phyloP scores from a whole-genome alignment of 2,113 vertebrate species.

The Meleagris gallopavo region DNA sequence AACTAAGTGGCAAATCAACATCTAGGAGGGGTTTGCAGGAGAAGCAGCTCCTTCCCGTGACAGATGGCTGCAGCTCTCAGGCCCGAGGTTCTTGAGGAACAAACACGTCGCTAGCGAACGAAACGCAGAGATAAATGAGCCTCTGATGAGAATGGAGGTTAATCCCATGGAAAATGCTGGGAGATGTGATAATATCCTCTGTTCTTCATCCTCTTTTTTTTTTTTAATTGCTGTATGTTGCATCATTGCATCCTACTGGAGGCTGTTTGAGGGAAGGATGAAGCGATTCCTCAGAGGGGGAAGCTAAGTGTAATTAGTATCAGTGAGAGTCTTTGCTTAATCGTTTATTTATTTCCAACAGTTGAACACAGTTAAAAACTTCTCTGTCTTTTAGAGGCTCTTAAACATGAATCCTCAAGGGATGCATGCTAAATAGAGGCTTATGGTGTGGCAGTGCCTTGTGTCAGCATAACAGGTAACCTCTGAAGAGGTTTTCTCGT shows the following conservation, averaged over 20 bases:
- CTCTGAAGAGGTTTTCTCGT: background rate
- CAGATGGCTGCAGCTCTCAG: constrained; percentile 52
- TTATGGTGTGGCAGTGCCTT: background rate
- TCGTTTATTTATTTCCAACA: background rate
- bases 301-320: background rate
- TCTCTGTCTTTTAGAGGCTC: background rate
- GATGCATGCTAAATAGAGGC: accelerated
- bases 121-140: background rate
- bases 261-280: background rate
- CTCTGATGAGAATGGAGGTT: background rate
- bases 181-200: background rate
- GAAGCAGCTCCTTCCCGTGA: background rate
- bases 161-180: background rate
- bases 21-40: background rate
- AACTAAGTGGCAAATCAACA: background rate
- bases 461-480: background rate
- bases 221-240: background rate
- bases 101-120: background rate
- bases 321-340: background rate
- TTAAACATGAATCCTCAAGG: background rate
- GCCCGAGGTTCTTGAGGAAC: background rate
- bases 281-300: background rate
- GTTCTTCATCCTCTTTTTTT: background rate
- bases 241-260: background rate
- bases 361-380: background rate